Conservation (phyloP, 2,113 vertebrate species). For the Phrynocephalus versicolor region DNA sequence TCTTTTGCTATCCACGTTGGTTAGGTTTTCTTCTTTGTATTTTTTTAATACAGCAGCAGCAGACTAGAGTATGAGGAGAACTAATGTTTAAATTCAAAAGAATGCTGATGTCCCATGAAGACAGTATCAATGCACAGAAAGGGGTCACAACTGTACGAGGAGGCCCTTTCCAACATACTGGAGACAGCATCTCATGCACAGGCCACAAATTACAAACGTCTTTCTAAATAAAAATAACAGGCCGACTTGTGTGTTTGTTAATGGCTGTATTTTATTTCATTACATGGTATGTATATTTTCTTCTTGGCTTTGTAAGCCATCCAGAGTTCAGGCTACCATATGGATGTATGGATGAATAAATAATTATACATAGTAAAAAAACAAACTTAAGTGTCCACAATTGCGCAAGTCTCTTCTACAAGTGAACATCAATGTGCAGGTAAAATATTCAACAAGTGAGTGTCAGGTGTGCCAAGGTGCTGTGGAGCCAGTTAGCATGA, state of each 20-base stretch:
- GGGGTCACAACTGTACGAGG: too few relatives aligned
- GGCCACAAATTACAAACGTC: background rate
- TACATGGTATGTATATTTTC: too few relatives aligned
- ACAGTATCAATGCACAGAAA: background rate
- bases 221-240: background rate
- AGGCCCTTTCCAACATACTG: background rate
- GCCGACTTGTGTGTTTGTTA: background rate
- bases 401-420: background rate
- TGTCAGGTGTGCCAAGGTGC: background rate
- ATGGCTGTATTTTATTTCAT: background rate
- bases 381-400: background rate
- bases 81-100: slow-evolving; percentile 29
- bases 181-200: background rate
- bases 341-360: background rate
- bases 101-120: background rate
- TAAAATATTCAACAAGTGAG: background rate
- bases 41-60: background rate
- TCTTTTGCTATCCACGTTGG: background rate
- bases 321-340: background rate
- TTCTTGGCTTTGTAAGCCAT: background rate
- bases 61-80: background rate
- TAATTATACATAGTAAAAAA: background rate
- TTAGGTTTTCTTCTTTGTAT: background rate
- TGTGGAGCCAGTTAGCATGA: background rate
- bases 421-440: background rate